These are phyloP conservation scores for Hydractinia echinata DNA, from an alignment of 30 jellyfish, hydroid and myxozoan species.

Conservation along the genomic window DNA sequence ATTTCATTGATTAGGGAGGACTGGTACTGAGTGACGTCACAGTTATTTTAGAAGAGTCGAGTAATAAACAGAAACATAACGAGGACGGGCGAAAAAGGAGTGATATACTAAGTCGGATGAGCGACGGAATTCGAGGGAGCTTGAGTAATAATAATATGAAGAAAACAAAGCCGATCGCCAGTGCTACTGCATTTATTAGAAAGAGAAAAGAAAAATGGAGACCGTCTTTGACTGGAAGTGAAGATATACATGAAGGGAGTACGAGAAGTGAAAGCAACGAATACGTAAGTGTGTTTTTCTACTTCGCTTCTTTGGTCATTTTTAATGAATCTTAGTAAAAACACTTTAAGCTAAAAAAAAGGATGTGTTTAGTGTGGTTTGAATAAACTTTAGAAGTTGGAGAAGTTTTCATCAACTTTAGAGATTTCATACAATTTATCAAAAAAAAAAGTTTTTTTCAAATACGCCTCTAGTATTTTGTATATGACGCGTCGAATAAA, in stretches of 20 bases:
- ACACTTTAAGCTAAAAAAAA: too few species aligned
- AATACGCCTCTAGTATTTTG: too few species aligned
- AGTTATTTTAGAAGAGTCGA: conserved; percentile 14
- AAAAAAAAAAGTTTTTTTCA: too few species aligned
- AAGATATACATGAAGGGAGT: conserved; percentile 39
- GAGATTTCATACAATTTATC: too few species aligned
- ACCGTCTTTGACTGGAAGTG: conserved; percentile 40
- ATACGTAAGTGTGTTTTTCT: too few species aligned
- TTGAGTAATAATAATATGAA: conserved; percentile 14
- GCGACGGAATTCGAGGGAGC: conserved; percentile 30
- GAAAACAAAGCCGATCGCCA: conserved; percentile 13
- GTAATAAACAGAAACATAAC: conserved; percentile 1
- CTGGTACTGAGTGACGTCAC: conserved; percentile 5
- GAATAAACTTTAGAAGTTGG: too few species aligned
- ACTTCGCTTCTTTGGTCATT: too few species aligned
- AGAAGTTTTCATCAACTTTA: too few species aligned
- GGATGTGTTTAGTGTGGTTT: too few species aligned
- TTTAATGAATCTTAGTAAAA: too few species aligned
- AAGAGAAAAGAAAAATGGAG: conserved; percentile 44
- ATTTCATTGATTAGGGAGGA: background rate
- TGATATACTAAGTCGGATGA: conserved; percentile 23
- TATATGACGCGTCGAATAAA: too few species aligned
- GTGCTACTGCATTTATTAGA: conserved; percentile 33
- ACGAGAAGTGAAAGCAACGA: background rate
- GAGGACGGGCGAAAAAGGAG: conserved; percentile 15